A percentile compares a stretch with the other conserved stretches of the same genome.
phyloP scores from a whole-genome alignment of 2,888 invertebrate genomes.

The Polia nebulosa region DNA sequence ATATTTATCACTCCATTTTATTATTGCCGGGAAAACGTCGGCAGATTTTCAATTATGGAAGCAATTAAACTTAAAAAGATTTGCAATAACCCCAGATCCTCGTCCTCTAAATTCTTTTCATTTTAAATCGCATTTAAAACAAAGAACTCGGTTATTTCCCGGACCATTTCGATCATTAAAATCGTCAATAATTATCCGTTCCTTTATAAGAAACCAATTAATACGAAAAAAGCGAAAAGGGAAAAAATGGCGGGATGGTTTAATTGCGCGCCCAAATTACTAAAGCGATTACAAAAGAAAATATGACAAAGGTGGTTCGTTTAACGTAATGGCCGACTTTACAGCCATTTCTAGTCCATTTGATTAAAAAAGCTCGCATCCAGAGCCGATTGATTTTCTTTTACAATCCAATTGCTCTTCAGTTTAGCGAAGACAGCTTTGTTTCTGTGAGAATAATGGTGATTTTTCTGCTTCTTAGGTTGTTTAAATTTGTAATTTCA shows the following conservation, averaged over 20 bases:
- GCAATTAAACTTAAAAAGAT: conserved; percentile 30
- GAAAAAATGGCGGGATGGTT: conserved; percentile 68
- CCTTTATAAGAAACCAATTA: conserved; percentile 63
- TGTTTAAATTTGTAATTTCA: conserved; percentile 68
- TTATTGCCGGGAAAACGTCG: neutral
- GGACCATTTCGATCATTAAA: conserved; percentile 54
- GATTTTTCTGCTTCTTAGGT: conserved; percentile 46
- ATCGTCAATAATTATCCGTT: conserved; percentile 64
- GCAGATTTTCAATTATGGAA: neutral
- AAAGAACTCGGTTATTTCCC: conserved; percentile 50
- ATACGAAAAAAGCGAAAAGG: conserved; percentile 61
- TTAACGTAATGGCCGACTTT: conserved; percentile 86
- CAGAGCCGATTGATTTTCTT: conserved; percentile 86
- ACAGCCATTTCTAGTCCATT: conserved; percentile 85
- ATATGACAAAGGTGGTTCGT: conserved; percentile 88
- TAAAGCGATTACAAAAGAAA: conserved; percentile 82
- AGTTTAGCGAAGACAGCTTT: conserved; percentile 65
- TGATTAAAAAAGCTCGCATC: conserved; percentile 87
- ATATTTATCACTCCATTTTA: neutral
- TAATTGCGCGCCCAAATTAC: conserved; percentile 82
- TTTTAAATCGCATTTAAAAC: conserved; percentile 55
- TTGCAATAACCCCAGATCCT: conserved; percentile 9
- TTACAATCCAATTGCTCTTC: conserved; percentile 75
- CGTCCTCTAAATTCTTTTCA: conserved; percentile 32
- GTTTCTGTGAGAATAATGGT: conserved; percentile 59